Base-by-base conservation (phyloP, 2,797 vertebrate genomes). In the Phrynocephalus guinanensis region DNA sequence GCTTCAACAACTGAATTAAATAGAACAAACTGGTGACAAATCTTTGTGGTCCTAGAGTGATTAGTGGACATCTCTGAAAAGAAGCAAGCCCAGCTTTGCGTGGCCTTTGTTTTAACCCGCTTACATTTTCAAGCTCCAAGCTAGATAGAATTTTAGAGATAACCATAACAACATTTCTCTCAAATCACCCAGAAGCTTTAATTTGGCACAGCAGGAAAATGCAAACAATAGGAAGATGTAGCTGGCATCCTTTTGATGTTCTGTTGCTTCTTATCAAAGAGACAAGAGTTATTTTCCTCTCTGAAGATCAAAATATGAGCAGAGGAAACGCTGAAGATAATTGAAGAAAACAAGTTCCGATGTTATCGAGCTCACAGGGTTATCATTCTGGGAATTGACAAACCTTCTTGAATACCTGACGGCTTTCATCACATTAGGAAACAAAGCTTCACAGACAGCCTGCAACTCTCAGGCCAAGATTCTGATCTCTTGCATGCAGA, bases 271-370 rank as follows among this genome's bases (percentile, higher is more conserved):
- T 85, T 92, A 91, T 78, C 48, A 87, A 85, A 89, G 82, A 84
- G 70, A 85, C 33, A 90, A 92, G 81, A 85, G 89, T 90, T 92
- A 91, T 93, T 93, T 91, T 83, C 84, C 84, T 85, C 79, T 75
- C 86, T 88, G 87, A 90, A 91, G 83, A 95, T 88, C 77, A 93
- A 92, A 90, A 92, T 93, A 44, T 3, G 70, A 86, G 77, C 68
- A 63, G 48, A 71, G 75, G 66, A 93, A 94, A 88, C 70, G 89
- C 73, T 92, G n/a, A 24, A 91, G 89, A 90, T 89, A 94, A 91
- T 86, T 84, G 86, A 92, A 67, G 81, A 91, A 94, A 92, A 92
- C 84, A 90, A 90, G 80, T 86, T 89, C 88, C 80, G 86, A 66
- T 91, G 77, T 48, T 67, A 56, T 67, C 38, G 0, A 92, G 83